A percentile compares a stretch with the other conserved stretches of the same genome.
Conservation (phyloP, 2,888 invertebrate genomes). For the Lepeophtheirus nordmannii region DNA sequence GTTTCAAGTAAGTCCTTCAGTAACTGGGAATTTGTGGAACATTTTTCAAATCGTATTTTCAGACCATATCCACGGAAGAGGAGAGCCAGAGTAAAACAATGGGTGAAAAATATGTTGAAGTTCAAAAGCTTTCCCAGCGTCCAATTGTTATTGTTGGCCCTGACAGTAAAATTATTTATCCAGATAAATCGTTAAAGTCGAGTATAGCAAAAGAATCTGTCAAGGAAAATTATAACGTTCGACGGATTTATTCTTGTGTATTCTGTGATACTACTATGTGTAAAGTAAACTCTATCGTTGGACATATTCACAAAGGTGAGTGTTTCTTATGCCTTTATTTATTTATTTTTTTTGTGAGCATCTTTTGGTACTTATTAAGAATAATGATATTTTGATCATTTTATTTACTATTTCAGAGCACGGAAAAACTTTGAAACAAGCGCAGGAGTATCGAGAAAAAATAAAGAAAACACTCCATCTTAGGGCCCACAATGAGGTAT, state of each 20-base stretch:
- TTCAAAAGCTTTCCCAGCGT: not conserved
- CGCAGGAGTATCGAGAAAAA: not conserved
- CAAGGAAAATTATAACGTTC: not conserved
- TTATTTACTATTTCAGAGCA: not conserved
- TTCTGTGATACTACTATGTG: no score
- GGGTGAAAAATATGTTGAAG: slow-evolving; percentile 10
- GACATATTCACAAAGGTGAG: not conserved
- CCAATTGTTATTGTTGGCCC: slow-evolving; percentile 13
- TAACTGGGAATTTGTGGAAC: not conserved
- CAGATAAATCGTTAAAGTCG: not conserved
- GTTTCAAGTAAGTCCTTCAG: slow-evolving; percentile 14
- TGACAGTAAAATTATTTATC: slow-evolving; percentile 10
- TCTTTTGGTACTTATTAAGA: no score
- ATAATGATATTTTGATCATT: no score
- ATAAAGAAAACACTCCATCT: not conserved
- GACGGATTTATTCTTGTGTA: no score
- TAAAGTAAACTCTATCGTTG: not conserved
- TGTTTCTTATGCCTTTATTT: no score
- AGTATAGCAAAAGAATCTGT: not conserved
- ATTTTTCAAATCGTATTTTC: not conserved
- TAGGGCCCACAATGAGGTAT: no score
- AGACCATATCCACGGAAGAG: not conserved
- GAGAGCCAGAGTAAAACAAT: not conserved
- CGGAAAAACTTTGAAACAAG: not conserved
- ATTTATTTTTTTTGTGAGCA: no score